phyloP scores from a whole-genome alignment of 1,140 invertebrate genomes.

The Arctopsyche grandis region DNA sequence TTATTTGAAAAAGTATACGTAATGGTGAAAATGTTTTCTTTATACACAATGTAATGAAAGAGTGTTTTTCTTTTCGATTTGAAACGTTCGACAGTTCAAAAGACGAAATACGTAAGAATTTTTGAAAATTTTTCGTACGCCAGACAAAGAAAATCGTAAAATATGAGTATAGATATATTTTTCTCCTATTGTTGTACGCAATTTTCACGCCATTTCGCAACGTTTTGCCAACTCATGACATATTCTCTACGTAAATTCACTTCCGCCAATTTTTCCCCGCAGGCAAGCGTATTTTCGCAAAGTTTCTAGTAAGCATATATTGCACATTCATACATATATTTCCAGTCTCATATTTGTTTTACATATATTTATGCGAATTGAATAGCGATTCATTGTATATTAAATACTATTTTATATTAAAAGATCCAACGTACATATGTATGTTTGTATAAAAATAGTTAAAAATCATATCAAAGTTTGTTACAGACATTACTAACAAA shows the following conservation, averaged over 20 bases:
- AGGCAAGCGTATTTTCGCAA: not conserved
- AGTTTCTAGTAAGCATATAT: not conserved
- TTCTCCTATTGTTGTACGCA: not conserved
- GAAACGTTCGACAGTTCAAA: constrained; percentile 19
- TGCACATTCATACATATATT: no score
- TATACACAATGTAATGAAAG: no score
- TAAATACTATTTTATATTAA: no score
- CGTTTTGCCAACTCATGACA: constrained; percentile 17
- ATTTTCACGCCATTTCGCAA: constrained; percentile 7
- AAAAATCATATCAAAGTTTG: no score
- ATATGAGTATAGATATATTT: not conserved
- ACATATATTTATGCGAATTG: not conserved
- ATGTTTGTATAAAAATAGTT: no score
- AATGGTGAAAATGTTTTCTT: no score
- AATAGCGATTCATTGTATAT: not conserved
- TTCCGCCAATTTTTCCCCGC: not conserved
- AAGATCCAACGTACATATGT: no score
- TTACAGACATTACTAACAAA: no score
- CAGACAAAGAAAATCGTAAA: not conserved
- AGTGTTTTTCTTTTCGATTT: not conserved
- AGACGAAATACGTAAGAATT: not conserved
- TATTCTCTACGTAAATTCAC: constrained; percentile 3
- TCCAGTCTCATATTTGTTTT: not conserved
- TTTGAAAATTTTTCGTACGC: constrained; percentile 11
- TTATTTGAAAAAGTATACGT: no score